Conservation (phyloP, 2,797 vertebrate species). For the Poeciliopsis presidionis region DNA sequence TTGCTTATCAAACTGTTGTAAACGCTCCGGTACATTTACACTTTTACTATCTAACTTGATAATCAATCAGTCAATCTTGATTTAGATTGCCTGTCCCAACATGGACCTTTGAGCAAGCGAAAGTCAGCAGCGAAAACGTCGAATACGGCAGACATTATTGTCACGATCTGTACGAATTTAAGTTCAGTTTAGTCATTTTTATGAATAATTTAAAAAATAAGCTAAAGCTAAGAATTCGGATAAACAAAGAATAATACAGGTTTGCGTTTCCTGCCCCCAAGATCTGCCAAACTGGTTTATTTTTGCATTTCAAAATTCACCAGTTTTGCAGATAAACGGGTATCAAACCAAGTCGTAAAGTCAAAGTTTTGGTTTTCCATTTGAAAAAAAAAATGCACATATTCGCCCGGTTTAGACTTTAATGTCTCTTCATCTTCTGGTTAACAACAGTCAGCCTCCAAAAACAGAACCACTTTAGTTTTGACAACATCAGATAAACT, state of each 20-base stretch:
- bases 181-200: neutral
- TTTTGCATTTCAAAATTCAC: neutral
- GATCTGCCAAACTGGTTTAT: neutral
- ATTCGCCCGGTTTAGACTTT: neutral
- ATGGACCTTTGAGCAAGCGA: neutral
- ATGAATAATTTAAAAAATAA: neutral
- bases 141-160: neutral
- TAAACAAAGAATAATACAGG: neutral
- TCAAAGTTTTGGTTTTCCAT: neutral
- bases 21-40: neutral
- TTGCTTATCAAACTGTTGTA: neutral
- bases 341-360: neutral
- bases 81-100: neutral
- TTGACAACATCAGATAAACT: neutral
- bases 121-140: neutral
- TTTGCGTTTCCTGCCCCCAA: neutral
- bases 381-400: neutral
- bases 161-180: neutral
- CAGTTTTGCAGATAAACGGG: neutral
- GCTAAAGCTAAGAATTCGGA: neutral
- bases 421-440: neutral
- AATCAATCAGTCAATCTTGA: neutral
- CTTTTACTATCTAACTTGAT: neutral
- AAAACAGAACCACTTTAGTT: neutral
- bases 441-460: neutral